Evolutionary conservation across 1,140 invertebrate species (phyloP), one percentile per base, ranked within the genome.

Genomic region (Papilio machaon): DNA sequence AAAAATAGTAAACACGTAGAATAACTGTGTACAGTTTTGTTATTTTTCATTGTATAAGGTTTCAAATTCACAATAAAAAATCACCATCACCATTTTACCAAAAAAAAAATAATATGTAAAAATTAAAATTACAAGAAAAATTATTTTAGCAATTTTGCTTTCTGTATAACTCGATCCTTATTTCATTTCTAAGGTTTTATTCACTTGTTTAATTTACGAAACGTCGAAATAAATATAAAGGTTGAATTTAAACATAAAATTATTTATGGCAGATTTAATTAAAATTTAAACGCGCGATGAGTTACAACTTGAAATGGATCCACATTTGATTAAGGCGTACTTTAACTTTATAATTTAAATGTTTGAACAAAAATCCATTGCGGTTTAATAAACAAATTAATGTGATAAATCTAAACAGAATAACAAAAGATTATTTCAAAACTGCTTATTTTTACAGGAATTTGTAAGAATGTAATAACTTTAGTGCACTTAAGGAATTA

Each of bases 221-320:
- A 13, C 2, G 60, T 64, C 9, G 1, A 11, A 49, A 49, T 49
- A 49, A 64, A 23, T 30, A 13, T 30, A 64, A 60, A 30, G 23
- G 60, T 30, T 64, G 30, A 8, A 30, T 64, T 64, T 30, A 23
- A 15, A 58, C 54, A 64, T 64, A 10, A 64, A 64, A 64, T 64
- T 64, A 64, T n/a, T 64, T 23, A 64, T 64, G 60, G 11, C 19
- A 30, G 23, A 64, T 64, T 64, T 64, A 64, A 64, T 64, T 64
- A 64, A 64, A 64, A 64, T 30, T 30, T 64, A 11, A 64, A 19
- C 23, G 60, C 58, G 58, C 60, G 19, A 58, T 6, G 15, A 64
- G 23, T 30, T 17, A 64, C 1, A 64, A n/a, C 58, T 60, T 2
- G 30, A 10, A 64, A 64, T 64, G 54, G 9, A 60, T 19, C 6